Evolutionary conservation across 2,888 invertebrate genomes (phyloP), one percentile per base, ranked within the genome.

Genomic region (Amphimallon solstitiale): DNA sequence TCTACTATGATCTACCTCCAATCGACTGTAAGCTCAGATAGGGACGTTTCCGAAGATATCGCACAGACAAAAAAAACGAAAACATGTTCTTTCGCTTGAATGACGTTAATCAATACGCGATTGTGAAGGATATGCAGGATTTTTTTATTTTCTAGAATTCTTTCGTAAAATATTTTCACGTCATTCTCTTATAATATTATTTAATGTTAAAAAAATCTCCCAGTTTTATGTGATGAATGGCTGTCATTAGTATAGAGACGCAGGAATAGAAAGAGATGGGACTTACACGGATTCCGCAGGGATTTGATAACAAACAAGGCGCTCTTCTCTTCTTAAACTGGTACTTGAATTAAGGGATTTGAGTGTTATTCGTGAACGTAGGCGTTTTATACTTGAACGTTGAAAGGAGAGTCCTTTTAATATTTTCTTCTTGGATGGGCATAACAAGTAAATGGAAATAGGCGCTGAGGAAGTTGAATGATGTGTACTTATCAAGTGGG

Each of bases 21-120:
- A 15, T 51, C 51, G 17, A 51, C 35, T 51, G 51, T 51, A 51
- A 51, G 35, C 10, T 17, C 51, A 5, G 51, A 51, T 51, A 51
- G 51, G 35, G 17, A 35, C 17, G 10, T 35, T 15, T 17, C 15
- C n/a, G 3, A 12, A 49, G 29, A n/a, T 10, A 23, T 23, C 9
- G 4, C n/a, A 12, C 2, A 29, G 29, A 21, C 7, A 4, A 14
- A 49, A 17, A 49, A 23, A 21, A n/a, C 6, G 6, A 12, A 49
- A 49, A 49, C 37, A 15, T 35, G 15, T 51, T 35, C 48, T 6
- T 23, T 51, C 34, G 34, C 34, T 51, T n/a, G 10, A 15, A 34
- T 14, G 10, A 17, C 17, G 35, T 12, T 19, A 46, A 51, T 51
- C 51, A 35, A 51, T n/a, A n/a, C 35, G 17, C n/a, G 51, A 17